phyloP scores from a whole-genome alignment of 2,888 invertebrate species.

The Agonum fuliginosum region DNA sequence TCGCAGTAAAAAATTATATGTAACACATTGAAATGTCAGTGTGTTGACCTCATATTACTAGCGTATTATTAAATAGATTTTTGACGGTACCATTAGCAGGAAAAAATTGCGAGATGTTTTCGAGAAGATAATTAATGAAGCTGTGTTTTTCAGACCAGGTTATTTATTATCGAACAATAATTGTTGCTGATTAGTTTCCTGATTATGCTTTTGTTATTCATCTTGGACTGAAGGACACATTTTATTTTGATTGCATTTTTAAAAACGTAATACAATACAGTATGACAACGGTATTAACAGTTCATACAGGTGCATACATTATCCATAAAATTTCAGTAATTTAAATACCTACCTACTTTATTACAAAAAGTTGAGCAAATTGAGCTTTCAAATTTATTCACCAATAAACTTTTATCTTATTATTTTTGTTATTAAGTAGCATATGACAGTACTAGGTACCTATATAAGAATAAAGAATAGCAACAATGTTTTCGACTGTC shows the following conservation, averaged over 20 bases:
- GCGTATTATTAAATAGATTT: conserved; percentile 37
- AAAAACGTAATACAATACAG: too few relatives aligned
- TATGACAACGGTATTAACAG: too few relatives aligned
- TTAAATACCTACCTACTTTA: too few relatives aligned
- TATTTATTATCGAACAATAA: conserved; percentile 34
- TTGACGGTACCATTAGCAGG: conserved; percentile 11
- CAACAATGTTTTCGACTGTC: too few relatives aligned
- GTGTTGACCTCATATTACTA: conserved; percentile 11
- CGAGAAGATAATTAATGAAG: conserved; percentile 25
- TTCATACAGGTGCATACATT: too few relatives aligned
- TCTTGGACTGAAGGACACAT: not conserved
- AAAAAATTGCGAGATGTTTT: conserved; percentile 28
- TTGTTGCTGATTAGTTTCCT: conserved; percentile 23
- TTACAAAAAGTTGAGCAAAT: too few relatives aligned
- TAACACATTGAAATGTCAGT: conserved; percentile 44
- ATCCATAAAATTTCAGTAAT: too few relatives aligned
- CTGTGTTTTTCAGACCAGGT: conserved; percentile 22
- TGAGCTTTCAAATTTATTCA: too few relatives aligned
- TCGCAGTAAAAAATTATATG: conserved; percentile 34
- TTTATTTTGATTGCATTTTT: conserved; percentile 10
- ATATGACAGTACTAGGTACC: too few relatives aligned
- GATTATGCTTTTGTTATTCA: conserved; percentile 7
- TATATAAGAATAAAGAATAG: too few relatives aligned
- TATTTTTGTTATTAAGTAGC: too few relatives aligned
- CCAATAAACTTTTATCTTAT: too few relatives aligned